Evolutionary conservation across 2,888 invertebrate species (phyloP), one percentile per base, ranked within the genome.

Genomic region (Dioctria rufipes): DNA sequence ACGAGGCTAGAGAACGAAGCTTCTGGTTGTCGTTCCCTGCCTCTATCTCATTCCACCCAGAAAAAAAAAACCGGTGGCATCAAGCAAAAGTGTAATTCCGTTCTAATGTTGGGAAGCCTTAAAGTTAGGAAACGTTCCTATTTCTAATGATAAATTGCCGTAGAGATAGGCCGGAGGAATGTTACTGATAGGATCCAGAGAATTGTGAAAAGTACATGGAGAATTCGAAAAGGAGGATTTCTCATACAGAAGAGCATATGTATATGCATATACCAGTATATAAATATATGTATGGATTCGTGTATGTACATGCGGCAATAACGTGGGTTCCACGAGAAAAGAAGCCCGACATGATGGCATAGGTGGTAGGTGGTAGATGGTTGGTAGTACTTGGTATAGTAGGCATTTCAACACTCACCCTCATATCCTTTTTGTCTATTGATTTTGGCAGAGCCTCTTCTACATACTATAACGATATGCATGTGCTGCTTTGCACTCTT

Each of bases 361-460:
- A 25, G 25, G 25, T 25, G 25, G 25, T 25, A 25, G 25, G 25
- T 25, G 25, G 25, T 25, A 25, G 25, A 25, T 25, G 25, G 25
- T 25, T 25, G 25, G 25, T 25, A 2, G 25, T 25, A 25, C 25
- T 25, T 25, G 1, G 51, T 9, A 49, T 49, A 9, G 51, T 49
- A 73, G 58, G 73, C 58, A 69, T 73, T 5, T 60, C 13, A 39
- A 8, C 8, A 8, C 51, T 9, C 39, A 11, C 9, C 37, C 60
- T 13, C 61, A 8, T n/a, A n/a, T n/a, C n/a, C 11, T 25, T 46
- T 49, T n/a, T 11, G 63, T 63, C 46, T 61, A 77, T 77, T 77
- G 77, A 77, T 77, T 77, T 77, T 77, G 77, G 77, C 63, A 77
- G n/a, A 40, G 61, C 63, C 25, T 51, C 75, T 75, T 75, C 42